Evolutionary conservation across 1,140 invertebrate species (phyloP), one percentile per base, ranked within the genome.

Genomic region (Drosophila lowei): DNA sequence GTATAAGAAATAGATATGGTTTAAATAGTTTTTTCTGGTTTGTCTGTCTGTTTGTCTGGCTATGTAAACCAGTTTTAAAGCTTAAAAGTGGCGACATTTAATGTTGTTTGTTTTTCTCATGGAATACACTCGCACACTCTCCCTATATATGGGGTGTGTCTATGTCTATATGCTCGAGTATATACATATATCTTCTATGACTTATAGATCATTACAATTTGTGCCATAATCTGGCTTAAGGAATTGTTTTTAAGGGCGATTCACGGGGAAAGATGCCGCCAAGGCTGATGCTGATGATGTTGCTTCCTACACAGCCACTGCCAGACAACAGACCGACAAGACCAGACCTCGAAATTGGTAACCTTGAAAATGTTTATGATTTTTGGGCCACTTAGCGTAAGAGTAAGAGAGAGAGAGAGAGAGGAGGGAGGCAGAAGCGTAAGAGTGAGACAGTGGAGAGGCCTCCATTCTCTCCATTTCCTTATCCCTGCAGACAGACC

Each of bases 331-430:
- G 6, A 42, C 30, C 30, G 30, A 11, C 34, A 13, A 38, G 34
- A 38, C 34, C 34, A 38, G 34, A 38, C 34, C 34, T 38, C 34
- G 16, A 48, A 59, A 71, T 41, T 30, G 48, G 54, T 72, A 73
- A 72, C 68, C 71, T 73, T 73, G 68, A 72, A 72, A 71, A 60
- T 71, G 43, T 72, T 72, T 70, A 68, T 43, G 38, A 49, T 49
- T 68, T 66, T 68, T 67, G 50, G 64, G 42, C 63, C 52, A 68
- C 63, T 68, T 13, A 21, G 11, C 13, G 34, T 5, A 70, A 52
- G 34, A 42, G 11, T 21, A 18, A 48, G 21, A 9, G 7, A n/a
- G 13, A 59, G 30, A 30, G 15, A 16, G 13, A 2, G 28, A 34
- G 21, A 53, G 50, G 7, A 21, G 21, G 34, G 5, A 38, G 11